These are phyloP conservation scores for Manis crassicaudata DNA, from an alignment of 2,797 vertebrate genomes.

Conservation along the genomic window DNA sequence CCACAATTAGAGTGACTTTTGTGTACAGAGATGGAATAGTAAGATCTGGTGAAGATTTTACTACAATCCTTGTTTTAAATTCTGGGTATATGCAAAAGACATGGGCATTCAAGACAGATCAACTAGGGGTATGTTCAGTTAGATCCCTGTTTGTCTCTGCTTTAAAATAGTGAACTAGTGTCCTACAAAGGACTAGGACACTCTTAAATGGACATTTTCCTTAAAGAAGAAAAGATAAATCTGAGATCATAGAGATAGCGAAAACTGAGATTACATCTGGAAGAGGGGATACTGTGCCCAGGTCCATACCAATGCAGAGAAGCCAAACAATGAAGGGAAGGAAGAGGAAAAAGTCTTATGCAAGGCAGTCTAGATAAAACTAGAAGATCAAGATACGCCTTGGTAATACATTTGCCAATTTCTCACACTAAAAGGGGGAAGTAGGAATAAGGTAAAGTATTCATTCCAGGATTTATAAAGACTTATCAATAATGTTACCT, in stretches of 20 bases:
- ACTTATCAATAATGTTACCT: neutral
- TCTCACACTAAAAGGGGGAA: neutral
- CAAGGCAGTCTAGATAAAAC: neutral
- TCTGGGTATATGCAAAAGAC: neutral
- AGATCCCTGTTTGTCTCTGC: neutral
- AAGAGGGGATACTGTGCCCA: neutral
- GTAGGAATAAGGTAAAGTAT: neutral
- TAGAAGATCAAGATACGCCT: neutral
- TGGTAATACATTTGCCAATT: neutral
- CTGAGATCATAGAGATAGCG: neutral
- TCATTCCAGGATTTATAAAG: neutral
- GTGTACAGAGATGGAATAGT: neutral
- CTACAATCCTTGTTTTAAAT: neutral
- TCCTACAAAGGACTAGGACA: neutral
- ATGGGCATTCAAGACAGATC: neutral
- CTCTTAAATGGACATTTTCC: neutral
- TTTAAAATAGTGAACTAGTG: neutral
- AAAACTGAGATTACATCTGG: neutral
- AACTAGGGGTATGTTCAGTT: neutral
- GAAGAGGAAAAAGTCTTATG: neutral
- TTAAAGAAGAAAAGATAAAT: neutral
- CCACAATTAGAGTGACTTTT: neutral
- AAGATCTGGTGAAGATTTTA: neutral
- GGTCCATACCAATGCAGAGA: neutral
- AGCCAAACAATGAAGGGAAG: neutral